A percentile compares a stretch with the other conserved stretches of the same genome.
phyloP scores from a whole-genome alignment of 2,888 invertebrate species.

The Archaeoteleia sp. region DNA sequence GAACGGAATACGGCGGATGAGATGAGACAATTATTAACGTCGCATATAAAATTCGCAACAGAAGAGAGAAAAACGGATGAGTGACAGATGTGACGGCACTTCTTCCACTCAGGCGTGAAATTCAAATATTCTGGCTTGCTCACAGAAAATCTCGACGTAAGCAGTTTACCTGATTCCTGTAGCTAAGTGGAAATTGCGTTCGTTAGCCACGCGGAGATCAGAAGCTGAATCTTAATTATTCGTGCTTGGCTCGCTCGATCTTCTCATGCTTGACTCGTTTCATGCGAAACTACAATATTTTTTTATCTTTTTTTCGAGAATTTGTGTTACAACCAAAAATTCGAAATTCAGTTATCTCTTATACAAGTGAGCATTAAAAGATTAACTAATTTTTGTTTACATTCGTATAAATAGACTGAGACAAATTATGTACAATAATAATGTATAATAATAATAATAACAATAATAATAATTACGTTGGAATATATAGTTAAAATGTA shows the following conservation, averaged over 20 bases:
- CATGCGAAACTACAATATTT: no score
- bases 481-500: no score
- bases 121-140: conserved; percentile 43
- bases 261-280: background rate
- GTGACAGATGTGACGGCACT: conserved; percentile 42
- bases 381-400: no score
- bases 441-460: no score
- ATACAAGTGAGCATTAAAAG: no score
- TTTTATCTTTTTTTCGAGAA: no score
- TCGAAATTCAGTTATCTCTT: no score
- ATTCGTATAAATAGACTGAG: no score
- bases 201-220: conserved; percentile 26
- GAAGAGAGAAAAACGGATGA: conserved; percentile 24
- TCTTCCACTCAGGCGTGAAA: conserved; percentile 32
- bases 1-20: conserved; percentile 4
- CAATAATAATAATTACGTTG: no score
- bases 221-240: conserved; percentile 38
- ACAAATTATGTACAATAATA: no score
- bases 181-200: conserved; percentile 43
- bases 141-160: conserved; percentile 44
- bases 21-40: conserved; percentile 33
- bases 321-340: no score
- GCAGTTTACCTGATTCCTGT: conserved; percentile 46
- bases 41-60: conserved; percentile 38
- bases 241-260: conserved; percentile 10